Evolutionary conservation across 2,888 invertebrate species (phyloP).

Genomic region (Acleris sparsana): DNA sequence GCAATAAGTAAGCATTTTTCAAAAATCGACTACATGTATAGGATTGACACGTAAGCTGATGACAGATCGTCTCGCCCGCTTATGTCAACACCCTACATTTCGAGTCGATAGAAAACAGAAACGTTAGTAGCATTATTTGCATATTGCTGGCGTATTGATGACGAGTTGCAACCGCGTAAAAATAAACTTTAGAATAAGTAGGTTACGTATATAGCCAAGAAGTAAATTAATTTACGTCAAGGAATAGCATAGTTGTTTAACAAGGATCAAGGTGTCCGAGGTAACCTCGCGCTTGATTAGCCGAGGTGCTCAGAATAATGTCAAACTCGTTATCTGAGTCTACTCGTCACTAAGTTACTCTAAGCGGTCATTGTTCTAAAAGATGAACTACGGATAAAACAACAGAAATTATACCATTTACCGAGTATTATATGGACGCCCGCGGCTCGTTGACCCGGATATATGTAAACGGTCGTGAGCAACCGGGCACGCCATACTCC

Average conservation of each 20-base stretch:
- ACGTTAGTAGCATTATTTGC: no score
- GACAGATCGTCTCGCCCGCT: no score
- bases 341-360: conserved; percentile 7
- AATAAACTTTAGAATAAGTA: no score
- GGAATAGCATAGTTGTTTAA: not conserved
- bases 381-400: conserved; percentile 34
- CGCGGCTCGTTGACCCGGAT: conserved; percentile 36
- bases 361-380: conserved; percentile 32
- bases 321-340: conserved; percentile 10
- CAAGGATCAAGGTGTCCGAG: conserved; percentile 3
- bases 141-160: no score
- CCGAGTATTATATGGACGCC: conserved; percentile 29
- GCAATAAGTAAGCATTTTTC: no score
- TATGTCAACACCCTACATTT: no score
- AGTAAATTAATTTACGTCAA: no score
- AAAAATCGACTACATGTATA: no score
- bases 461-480: conserved; percentile 6
- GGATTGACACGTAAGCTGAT: no score
- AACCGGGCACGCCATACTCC: conserved; percentile 8
- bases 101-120: no score
- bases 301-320: conserved; percentile 1
- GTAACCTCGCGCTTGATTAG: not conserved
- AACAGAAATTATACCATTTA: conserved; percentile 34
- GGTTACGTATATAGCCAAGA: no score
- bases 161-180: no score